phyloP scores from a whole-genome alignment of 2,888 invertebrate species.

The Fragum whitleyi region DNA sequence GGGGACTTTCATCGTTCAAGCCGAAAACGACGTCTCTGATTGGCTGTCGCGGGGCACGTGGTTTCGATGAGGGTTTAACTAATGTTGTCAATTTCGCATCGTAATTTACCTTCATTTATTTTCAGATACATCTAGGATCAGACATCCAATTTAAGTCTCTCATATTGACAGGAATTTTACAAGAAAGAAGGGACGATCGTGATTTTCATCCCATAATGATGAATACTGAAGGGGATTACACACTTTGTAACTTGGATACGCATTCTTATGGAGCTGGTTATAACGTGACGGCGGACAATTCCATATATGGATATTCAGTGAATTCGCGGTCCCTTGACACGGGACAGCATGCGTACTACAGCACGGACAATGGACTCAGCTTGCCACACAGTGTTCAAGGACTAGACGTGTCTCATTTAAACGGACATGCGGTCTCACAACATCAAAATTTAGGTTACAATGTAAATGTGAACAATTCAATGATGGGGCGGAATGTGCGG shows the following conservation, averaged over 20 bases:
- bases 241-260: conserved; percentile 83
- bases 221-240: conserved; percentile 83
- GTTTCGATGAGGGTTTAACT: conserved; percentile 71
- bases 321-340: conserved; percentile 76
- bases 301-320: conserved; percentile 76
- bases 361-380: conserved; percentile 63
- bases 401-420: conserved; percentile 71
- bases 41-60: conserved; percentile 78
- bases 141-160: conserved; percentile 81
- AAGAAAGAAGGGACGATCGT: conserved; percentile 39
- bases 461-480: conserved; percentile 62
- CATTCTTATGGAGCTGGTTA: conserved; percentile 81
- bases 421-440: conserved; percentile 69
- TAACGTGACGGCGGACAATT: conserved; percentile 68
- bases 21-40: conserved; percentile 65
- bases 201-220: conserved; percentile 69
- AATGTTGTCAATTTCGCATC: conserved; percentile 80
- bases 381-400: conserved; percentile 52
- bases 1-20: conserved; percentile 62
- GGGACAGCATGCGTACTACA: conserved; percentile 75
- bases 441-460: conserved; percentile 64
- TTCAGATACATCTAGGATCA: conserved; percentile 82
- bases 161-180: conserved; percentile 69
- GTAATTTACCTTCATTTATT: conserved; percentile 83
- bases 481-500: conserved; percentile 61